Evolutionary conservation across 2,888 invertebrate species (phyloP), one percentile per base, ranked within the genome.

Genomic region (Blomia tropicalis): DNA sequence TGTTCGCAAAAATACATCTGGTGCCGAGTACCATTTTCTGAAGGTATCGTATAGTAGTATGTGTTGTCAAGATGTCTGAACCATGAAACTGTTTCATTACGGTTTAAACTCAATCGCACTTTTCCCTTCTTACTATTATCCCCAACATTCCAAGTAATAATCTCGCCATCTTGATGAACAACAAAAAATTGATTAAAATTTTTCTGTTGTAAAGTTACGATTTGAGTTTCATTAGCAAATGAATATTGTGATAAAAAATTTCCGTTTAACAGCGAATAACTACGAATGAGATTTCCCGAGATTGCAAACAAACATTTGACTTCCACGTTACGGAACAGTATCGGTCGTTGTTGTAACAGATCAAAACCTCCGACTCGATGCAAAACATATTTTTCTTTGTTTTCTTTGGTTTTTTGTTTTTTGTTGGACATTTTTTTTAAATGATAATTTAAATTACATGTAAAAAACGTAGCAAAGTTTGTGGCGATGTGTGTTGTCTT

Each of bases 201-300:
- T 1, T 56, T 11, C 4, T 29, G 30, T 4, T 62, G 62, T 14
- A 62, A 22, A 4, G 62, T 31, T 7, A 62, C 41, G 22, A 62
- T 36, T 27, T 36, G 17, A 3, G 14, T 27, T 30, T 54, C 1
- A 27, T 41, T 41, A 7, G 56, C 62, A 2, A 62, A 62, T 17
- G 17, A 4, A 31, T 58, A 56, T n/a, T 36, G 32, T 19, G 36
- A 23, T 4, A 62, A n/a, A 43, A 58, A 62, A 43, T 32, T 27
- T 25, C 64, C 64, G 23, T 27, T 51, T 22, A 32, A 51, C 43
- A 56, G 27, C 3, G 58, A 31, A 60, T 63, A 64, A 22, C 44
- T 59, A 4, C 62, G 62, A 29, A 64, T 47, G 4, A 23, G 27
- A 23, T 31, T 43, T 3, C 36, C 59, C 27, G 62, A 58, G 7